Base-by-base conservation (phyloP, 30 jellyfish, hydroid and myxozoan genomes). In the Cassiopea xamachana region DNA sequence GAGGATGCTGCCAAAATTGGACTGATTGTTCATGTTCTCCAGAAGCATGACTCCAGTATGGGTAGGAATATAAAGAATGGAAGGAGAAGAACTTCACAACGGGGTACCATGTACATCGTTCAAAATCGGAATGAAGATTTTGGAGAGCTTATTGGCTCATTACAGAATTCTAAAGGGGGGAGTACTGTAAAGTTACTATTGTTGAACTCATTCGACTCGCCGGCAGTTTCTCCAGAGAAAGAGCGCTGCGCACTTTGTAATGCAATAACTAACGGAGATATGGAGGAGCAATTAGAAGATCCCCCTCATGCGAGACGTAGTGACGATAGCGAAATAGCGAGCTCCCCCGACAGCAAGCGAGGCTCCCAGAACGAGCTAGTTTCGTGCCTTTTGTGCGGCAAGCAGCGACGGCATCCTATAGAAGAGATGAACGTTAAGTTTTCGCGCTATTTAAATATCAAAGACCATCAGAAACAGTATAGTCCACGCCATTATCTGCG, bases 1-100 rank as follows among this genome's bases (percentile, higher is more conserved):
- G 62, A 6, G 19, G 92, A 83, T 83, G 92, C 92, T 1, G 80
- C 84, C 51, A 83, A 72, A 72, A 76, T 72, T 15, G 75, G 77
- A 9, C 49, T 70, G 27, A 83, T 83, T 49, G 80, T 73, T 3
- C 71, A 46, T 55, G n/a, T 83, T 0, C 85, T 83, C 55, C 92
- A 83, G 67, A 72, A 83, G 44, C 71, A 73, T 51, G 75, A 19
- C 80, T 9, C 6, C 1, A 43, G 15, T 9, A 19, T 1, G 80
- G 51, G 27, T 69, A 49, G 47, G 47, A 16, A 16, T 7, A 16
- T 15, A 1, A 70, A 67, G n/a, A 49, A 49, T 46, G 79, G 85
- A 5, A 83, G 8, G 67, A 51, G 69, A 48, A 72, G 85, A 45
- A 8, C 71, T 14, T 15, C 62, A 16, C 62, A 47, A 48, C 48